phyloP scores from a whole-genome alignment of 53 echinoderm and acorn worm species.

The Crossaster papposus region DNA sequence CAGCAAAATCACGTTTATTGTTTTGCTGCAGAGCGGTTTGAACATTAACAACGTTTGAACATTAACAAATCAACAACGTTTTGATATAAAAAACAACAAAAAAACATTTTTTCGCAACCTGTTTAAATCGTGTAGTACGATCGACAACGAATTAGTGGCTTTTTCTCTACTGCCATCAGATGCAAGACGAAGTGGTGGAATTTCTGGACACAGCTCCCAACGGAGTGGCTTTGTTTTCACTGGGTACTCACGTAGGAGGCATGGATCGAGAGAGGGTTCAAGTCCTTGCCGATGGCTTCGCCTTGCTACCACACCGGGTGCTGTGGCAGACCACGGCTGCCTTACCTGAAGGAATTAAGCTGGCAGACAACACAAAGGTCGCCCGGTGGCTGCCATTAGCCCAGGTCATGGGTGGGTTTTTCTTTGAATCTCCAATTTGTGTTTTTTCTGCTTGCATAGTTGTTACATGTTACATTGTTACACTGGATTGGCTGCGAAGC shows the following conservation, averaged over 20 bases:
- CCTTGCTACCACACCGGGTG: background rate
- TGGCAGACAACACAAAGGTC: background rate
- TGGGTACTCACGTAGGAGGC: background rate
- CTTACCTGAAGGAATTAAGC: background rate
- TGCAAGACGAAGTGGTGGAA: background rate
- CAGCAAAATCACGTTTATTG: too few species aligned
- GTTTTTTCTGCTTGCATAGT: too few species aligned
- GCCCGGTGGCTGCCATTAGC: background rate
- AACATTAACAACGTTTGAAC: too few species aligned
- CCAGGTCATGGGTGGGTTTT: background rate
- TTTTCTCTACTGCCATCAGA: background rate
- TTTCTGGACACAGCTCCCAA: background rate
- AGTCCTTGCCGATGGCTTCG: background rate
- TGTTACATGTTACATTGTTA: too few species aligned
- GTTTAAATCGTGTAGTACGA: too few species aligned
- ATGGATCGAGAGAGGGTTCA: background rate
- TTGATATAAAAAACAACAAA: too few species aligned
- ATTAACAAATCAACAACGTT: too few species aligned
- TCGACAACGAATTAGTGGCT: background rate
- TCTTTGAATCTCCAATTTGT: background rate
- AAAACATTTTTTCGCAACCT: too few species aligned
- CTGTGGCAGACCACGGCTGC: background rate
- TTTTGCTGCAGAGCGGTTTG: too few species aligned
- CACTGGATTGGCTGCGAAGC: too few species aligned
- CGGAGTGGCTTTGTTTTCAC: background rate